These are phyloP conservation scores for Tachina grossa DNA, from an alignment of 2,888 invertebrate genomes.

Conservation along the genomic window DNA sequence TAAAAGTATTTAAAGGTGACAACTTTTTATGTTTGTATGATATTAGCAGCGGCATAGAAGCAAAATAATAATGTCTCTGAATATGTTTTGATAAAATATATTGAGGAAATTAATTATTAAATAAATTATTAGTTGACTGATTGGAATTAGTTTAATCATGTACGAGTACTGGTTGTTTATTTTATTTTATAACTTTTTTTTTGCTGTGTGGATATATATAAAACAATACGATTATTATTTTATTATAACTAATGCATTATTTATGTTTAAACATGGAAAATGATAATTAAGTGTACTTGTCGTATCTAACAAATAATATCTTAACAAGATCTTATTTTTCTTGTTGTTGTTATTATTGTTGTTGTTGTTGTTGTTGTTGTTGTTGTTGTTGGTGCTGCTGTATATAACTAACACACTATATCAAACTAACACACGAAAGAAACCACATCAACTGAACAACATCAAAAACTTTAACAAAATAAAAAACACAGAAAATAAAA, in stretches of 20 bases:
- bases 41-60: neutral
- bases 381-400: too few relatives aligned
- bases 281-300: conserved; percentile 81
- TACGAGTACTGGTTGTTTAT: neutral
- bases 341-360: conserved; percentile 58
- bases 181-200: conserved; percentile 19
- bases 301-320: conserved; percentile 81
- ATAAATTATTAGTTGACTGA: neutral
- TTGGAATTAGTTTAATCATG: conserved; percentile 4
- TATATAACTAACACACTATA: too few relatives aligned
- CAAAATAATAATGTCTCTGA: neutral
- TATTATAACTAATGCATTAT: conserved; percentile 73
- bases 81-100: neutral
- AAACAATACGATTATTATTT: conserved; percentile 64
- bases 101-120: neutral
- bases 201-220: conserved; percentile 36
- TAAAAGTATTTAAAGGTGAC: too few relatives aligned
- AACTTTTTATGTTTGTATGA: too few relatives aligned
- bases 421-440: conserved; percentile 61
- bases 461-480: conserved; percentile 30
- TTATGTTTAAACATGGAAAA: conserved; percentile 75
- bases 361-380: conserved; percentile 26
- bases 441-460: conserved; percentile 45
- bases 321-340: conserved; percentile 81
- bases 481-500: conserved; percentile 39